These are phyloP conservation scores for Panthera leo DNA, from an alignment of 2,113 vertebrate species.

Conservation along the genomic window DNA sequence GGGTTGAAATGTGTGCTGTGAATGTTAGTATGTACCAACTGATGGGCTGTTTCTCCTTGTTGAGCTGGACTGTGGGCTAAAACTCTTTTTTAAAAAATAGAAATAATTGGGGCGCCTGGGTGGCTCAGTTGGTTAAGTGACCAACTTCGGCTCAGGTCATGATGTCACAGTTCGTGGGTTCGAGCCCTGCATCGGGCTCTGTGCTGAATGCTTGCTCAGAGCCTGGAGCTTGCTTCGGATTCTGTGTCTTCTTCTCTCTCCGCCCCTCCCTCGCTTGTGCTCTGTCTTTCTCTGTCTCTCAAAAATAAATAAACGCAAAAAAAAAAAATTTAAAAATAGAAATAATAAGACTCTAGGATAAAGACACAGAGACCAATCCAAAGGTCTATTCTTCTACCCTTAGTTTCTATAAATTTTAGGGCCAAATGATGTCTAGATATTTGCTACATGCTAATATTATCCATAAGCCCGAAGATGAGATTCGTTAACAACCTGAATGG, in stretches of 20 bases:
- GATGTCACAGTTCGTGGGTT: no score
- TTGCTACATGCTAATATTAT: neutral
- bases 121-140: no score
- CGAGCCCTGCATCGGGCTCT: no score
- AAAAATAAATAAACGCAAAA: neutral
- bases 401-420: neutral
- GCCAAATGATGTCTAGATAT: neutral
- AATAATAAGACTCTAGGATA: conserved; percentile 18
- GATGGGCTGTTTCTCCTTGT: neutral
- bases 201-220: no score
- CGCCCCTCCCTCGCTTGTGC: no score
- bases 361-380: neutral
- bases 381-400: neutral
- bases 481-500: neutral
- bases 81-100: neutral
- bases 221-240: no score
- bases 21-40: conserved; percentile 20
- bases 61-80: neutral
- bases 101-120: no score
- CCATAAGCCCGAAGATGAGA: neutral
- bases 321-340: neutral
- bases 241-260: no score
- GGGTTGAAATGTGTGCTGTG: conserved; percentile 12
- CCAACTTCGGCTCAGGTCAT: no score
- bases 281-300: no score